Evolutionary conservation across 1,140 invertebrate genomes (phyloP), one percentile per base, ranked within the genome.

Genomic region (Calephelis nemesis): DNA sequence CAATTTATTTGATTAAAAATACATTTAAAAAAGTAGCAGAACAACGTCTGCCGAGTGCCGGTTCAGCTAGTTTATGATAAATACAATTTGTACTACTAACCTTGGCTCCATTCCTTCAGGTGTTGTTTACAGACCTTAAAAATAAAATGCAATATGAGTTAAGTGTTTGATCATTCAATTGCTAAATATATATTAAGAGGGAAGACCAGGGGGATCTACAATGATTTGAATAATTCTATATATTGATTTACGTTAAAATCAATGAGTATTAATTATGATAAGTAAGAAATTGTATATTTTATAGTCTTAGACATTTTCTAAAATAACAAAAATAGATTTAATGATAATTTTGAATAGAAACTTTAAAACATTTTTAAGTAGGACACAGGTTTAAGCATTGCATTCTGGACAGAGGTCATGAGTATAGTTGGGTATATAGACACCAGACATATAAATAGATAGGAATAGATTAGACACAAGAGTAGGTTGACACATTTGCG

Each of bases 51-150:
- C 15, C 15, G 15, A 19, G 15, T 19, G 15, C 15, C 15, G 15
- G 15, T 0, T 1, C 15, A 19, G 15, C 15, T 19, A 5, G 1
- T 30, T 50, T 47, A 30, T 12, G 68, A 65, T 5, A 9, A 60
- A 10, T 9, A 15, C 10, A 50, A 45, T 63, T 54, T 67, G 19
- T 13, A 67, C 11, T 60, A 30, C 75, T 47, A 77, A 85, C 83
- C 81, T 82, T 67, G 73, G 73, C 74, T 68, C 67, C 67, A 73
- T 74, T 81, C 74, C 76, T 79, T 70, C 73, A 49, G 69, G 58
- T 62, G 74, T 49, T 77, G 83, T 85, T 87, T 89, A 89, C 84
- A 89, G 84, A 89, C 87, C 87, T 89, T 87, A 75, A 83, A 87
- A 85, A 82, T 67, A 82, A 77, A 77, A 74, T 74, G 58, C 68